Percentiles rank a stretch among this genome's conserved stretches.
Evolutionary conservation across 2,797 vertebrate species (phyloP).

Genomic region (Gambelia wislizenii): DNA sequence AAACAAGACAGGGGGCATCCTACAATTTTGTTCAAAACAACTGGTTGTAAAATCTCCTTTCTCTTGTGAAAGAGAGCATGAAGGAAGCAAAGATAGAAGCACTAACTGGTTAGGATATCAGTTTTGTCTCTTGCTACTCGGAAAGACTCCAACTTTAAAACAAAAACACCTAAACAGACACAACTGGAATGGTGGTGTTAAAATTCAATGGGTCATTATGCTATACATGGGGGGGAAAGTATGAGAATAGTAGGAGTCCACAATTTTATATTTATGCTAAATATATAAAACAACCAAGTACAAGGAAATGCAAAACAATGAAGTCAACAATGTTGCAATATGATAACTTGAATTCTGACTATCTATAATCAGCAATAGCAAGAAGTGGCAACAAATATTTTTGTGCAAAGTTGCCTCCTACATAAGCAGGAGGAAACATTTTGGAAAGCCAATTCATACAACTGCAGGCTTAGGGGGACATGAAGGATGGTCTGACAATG

Average conservation of each 20-base stretch:
- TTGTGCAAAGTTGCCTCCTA: conserved; percentile 37
- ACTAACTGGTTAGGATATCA: conserved; percentile 36
- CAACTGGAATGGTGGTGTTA: conserved; percentile 61
- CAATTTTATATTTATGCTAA: conserved; percentile 66
- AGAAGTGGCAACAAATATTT: conserved; percentile 30
- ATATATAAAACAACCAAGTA: conserved; percentile 57
- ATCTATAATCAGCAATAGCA: conserved; percentile 55
- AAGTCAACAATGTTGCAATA: conserved; percentile 64
- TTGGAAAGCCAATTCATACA: conserved; percentile 48
- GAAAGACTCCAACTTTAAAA: conserved; percentile 45
- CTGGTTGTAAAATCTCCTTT: conserved; percentile 35
- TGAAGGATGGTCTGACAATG: not conserved
- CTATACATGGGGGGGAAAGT: too few species aligned
- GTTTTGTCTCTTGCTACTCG: conserved; percentile 9
- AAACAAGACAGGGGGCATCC: conserved; percentile 42
- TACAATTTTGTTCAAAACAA: conserved; percentile 46
- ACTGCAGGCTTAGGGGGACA: conserved; percentile 24
- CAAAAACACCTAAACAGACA: conserved; percentile 48
- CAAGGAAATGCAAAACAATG: conserved; percentile 45
- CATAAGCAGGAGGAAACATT: conserved; percentile 53
- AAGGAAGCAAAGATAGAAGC: conserved; percentile 57
- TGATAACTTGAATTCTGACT: conserved; percentile 55
- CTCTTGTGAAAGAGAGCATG: conserved; percentile 39
- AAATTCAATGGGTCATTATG: conserved; percentile 63
- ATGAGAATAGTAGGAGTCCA: conserved; percentile 62